Evolutionary conservation across 2,113 vertebrate species (phyloP).

Genomic region (Chascanopsetta lugubris): DNA sequence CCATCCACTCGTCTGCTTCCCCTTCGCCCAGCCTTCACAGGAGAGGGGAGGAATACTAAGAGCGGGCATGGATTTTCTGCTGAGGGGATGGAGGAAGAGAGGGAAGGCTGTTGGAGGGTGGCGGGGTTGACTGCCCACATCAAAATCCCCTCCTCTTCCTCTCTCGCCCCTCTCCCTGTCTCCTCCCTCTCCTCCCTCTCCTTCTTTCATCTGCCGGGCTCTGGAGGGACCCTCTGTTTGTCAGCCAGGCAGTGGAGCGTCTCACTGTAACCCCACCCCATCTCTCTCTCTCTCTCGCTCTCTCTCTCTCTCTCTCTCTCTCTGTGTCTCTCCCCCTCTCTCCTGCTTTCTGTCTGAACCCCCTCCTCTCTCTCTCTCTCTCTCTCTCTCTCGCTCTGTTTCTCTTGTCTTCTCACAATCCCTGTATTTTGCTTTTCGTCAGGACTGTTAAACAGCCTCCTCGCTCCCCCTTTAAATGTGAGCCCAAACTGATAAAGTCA

Average conservation of each 20-base stretch:
- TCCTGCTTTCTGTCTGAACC: conserved; percentile 47
- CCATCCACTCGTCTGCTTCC: conserved; percentile 76
- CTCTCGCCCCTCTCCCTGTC: conserved; percentile 52
- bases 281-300: conserved; percentile 48
- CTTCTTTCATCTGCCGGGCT: conserved; percentile 72
- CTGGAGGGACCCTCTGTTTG: conserved; percentile 82
- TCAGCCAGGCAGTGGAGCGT: conserved; percentile 83
- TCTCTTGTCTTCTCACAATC: conserved; percentile 44
- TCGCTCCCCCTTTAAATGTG: conserved; percentile 42
- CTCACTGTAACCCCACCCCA: conserved; percentile 69
- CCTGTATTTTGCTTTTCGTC: conserved; percentile 41
- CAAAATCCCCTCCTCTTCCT: conserved; percentile 79
- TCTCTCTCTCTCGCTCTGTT: conserved; percentile 29
- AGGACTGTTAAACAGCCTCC: conserved; percentile 46
- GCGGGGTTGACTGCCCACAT: conserved; percentile 77
- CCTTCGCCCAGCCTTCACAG: conserved; percentile 74
- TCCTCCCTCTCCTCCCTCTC: conserved; percentile 62
- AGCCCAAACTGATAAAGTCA: conserved; percentile 61
- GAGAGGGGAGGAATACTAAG: conserved; percentile 83
- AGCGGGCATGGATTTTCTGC: conserved; percentile 80
- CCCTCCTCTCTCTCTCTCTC: conserved; percentile 26
- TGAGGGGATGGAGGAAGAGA: conserved; percentile 50
- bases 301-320: conserved; percentile 26
- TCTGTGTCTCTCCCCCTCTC: conserved; percentile 31
- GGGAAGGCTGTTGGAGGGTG: conserved; percentile 58